Percentiles rank a stretch among this genome's conserved stretches.
Evolutionary conservation across 2,888 invertebrate genomes (phyloP).

Genomic region (Plebejus anna): DNA sequence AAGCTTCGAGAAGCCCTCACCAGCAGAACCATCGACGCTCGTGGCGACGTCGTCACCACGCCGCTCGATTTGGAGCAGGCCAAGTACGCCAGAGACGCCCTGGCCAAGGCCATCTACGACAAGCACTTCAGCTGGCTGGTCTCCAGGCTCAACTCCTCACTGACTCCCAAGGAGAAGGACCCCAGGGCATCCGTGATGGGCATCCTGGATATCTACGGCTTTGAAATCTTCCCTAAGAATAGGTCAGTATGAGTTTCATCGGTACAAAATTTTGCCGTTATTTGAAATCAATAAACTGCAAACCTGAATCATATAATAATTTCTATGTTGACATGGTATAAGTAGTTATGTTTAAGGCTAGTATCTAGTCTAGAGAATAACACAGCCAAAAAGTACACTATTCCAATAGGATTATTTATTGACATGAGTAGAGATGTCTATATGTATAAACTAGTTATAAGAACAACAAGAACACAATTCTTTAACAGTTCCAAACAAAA

Average conservation of each 20-base stretch:
- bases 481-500: no score
- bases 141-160: constrained; percentile 86
- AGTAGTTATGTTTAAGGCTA: no score
- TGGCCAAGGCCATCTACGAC: constrained; percentile 95
- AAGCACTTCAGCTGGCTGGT: constrained; percentile 95
- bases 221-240: constrained; percentile 95
- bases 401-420: no score
- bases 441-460: no score
- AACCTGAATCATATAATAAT: no score
- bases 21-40: constrained; percentile 92
- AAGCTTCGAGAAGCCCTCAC: constrained; percentile 87
- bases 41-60: constrained; percentile 89
- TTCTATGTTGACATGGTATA: no score
- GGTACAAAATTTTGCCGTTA: neutral
- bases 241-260: constrained; percentile 72
- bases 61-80: constrained; percentile 90
- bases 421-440: no score
- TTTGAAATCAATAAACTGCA: no score
- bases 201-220: constrained; percentile 96
- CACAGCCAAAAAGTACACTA: no score
- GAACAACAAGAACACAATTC: no score
- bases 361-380: no score
- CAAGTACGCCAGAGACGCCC: constrained; percentile 92
- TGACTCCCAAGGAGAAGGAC: constrained; percentile 80
- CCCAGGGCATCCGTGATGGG: constrained; percentile 87